These are phyloP conservation scores for Orthonevra nobilis DNA, from an alignment of 2,888 invertebrate species.

Conservation along the genomic window DNA sequence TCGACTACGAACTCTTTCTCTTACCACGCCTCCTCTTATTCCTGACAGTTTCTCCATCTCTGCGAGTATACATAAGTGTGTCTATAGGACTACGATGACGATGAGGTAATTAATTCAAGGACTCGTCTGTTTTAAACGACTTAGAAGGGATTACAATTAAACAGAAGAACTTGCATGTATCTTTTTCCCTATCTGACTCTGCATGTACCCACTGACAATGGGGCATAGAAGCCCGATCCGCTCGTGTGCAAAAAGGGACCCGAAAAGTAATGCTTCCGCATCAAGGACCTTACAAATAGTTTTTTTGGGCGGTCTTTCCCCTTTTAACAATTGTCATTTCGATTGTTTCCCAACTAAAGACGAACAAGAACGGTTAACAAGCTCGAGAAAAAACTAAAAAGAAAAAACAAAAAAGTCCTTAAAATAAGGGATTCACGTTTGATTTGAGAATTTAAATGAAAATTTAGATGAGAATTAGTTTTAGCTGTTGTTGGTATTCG, in stretches of 20 bases:
- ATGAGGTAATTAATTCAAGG: conserved; percentile 71
- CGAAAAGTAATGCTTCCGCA: conserved; percentile 61
- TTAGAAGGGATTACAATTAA: conserved; percentile 80
- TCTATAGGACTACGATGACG: conserved; percentile 11
- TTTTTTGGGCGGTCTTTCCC: conserved; percentile 20
- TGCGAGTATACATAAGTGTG: background rate
- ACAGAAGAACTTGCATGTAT: conserved; percentile 72
- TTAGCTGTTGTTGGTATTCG: background rate
- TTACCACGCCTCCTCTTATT: background rate
- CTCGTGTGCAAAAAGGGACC: background rate
- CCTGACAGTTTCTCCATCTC: background rate
- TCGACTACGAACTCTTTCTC: conserved; percentile 21
- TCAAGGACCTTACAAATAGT: conserved; percentile 49
- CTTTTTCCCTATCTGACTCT: conserved; percentile 40
- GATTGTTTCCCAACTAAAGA: conserved; percentile 48
- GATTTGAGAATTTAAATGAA: conserved; percentile 58
- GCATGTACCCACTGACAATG: conserved; percentile 4
- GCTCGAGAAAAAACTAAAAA: background rate
- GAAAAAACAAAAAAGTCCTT: background rate
- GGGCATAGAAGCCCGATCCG: background rate
- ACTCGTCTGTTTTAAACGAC: conserved; percentile 80
- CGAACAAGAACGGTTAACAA: conserved; percentile 16
- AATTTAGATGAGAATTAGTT: conserved; percentile 54
- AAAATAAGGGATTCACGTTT: conserved; percentile 52
- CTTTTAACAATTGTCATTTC: conserved; percentile 64